phyloP scores from a whole-genome alignment of 2,888 invertebrate genomes.

The Dascillus cervinus region DNA sequence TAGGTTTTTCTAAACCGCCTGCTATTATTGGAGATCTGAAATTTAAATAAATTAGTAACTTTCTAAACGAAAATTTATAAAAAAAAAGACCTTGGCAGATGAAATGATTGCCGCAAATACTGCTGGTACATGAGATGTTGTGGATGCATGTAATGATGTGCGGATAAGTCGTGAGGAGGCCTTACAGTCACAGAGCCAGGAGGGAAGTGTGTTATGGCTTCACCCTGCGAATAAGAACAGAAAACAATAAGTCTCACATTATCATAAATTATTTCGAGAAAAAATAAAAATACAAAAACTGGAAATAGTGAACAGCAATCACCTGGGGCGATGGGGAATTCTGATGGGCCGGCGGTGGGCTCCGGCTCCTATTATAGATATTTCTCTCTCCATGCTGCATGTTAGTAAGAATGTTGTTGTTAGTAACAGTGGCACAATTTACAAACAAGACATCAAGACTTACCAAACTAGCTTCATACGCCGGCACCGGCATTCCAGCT shows the following conservation, averaged over 20 bases:
- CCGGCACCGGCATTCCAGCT: slow-evolving; percentile 51
- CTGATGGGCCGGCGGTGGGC: slow-evolving; percentile 81
- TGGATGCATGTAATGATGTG: slow-evolving; percentile 48
- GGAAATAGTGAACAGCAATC: slow-evolving; percentile 29
- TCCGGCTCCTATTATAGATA: slow-evolving; percentile 48
- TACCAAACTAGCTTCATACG: slow-evolving; percentile 65
- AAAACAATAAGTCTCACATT: slow-evolving; percentile 1
- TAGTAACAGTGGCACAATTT: slow-evolving; percentile 3
- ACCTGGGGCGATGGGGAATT: slow-evolving; percentile 68
- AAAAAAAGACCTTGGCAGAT: slow-evolving; percentile 35
- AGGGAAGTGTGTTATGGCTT: slow-evolving; percentile 47
- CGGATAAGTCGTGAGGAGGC: slow-evolving; percentile 39
- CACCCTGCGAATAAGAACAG: slow-evolving; percentile 44
- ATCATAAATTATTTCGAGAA: background rate
- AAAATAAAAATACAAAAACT: slow-evolving; percentile 4
- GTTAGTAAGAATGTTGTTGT: slow-evolving; percentile 31
- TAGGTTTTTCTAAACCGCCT: slow-evolving; percentile 54
- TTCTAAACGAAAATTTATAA: too few species aligned
- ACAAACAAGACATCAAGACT: slow-evolving; percentile 35
- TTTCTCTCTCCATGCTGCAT: slow-evolving; percentile 50
- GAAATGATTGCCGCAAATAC: slow-evolving; percentile 44
- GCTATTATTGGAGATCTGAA: slow-evolving; percentile 48
- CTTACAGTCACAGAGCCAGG: slow-evolving; percentile 37
- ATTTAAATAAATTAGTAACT: too few species aligned
- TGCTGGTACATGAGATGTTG: slow-evolving; percentile 49